Conservation (phyloP, 2,113 vertebrate genomes). For the Tychaedon coryphoeus region DNA sequence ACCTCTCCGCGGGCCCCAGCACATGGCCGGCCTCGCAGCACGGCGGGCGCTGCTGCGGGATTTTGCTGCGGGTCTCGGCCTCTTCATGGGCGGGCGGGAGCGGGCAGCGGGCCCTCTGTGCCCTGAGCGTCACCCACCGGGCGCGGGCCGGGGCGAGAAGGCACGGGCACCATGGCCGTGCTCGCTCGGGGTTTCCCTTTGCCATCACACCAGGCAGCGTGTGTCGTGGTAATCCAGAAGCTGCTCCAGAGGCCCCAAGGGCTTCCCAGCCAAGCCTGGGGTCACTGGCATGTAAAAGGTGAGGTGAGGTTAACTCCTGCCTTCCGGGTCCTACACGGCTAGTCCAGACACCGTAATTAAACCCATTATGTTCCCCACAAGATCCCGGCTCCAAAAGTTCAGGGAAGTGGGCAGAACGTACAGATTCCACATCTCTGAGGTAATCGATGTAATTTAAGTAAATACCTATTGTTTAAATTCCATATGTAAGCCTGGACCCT, state of each 20-base stretch:
- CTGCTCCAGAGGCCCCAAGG: neutral
- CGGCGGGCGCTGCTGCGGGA: neutral
- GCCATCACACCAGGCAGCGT: too few relatives aligned
- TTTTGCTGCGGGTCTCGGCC: neutral
- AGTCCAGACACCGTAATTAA: slow-evolving; percentile 59
- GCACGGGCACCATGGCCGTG: rapidly evolving
- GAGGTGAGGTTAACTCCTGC: slow-evolving; percentile 57
- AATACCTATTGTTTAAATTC: slow-evolving; percentile 45
- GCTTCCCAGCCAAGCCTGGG: neutral
- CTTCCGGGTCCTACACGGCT: slow-evolving; percentile 41
- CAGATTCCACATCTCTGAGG: slow-evolving; percentile 59
- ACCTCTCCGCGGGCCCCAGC: too few relatives aligned
- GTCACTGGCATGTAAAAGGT: slow-evolving; percentile 51
- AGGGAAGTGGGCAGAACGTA: slow-evolving; percentile 25
- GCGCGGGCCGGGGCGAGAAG: neutral
- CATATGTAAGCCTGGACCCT: neutral
- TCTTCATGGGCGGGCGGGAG: neutral
- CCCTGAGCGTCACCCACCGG: neutral
- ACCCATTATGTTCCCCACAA: slow-evolving; percentile 58
- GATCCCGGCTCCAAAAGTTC: slow-evolving; percentile 42
- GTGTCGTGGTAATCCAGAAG: neutral
- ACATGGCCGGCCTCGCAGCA: neutral
- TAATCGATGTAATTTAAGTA: slow-evolving; percentile 45
- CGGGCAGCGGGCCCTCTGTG: too few relatives aligned
- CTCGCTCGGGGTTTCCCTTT: neutral